Evolutionary conservation across 2,888 invertebrate genomes (phyloP), one percentile per base, ranked within the genome.

Genomic region (Epistrophe eligans): DNA sequence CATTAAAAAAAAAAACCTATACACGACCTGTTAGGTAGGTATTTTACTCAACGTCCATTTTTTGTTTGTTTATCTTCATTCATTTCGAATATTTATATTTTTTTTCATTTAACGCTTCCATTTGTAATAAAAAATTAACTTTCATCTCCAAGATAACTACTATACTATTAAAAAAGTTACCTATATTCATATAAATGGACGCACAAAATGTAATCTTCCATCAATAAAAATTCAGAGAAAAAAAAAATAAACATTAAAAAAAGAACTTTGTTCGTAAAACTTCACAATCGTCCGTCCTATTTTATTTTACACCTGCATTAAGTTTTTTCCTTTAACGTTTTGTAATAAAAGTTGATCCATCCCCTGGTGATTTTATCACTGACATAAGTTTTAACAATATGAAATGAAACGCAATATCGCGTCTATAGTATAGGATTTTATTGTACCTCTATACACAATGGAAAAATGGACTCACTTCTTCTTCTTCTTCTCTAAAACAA

Each of bases 261-360:
- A 40, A 19, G 38, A 58, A 55, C 60, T 76, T 76, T 77, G n/a
- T 71, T 45, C 72, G 43, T 64, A 50, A 84, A 73, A 77, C 60
- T 87, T 55, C 48, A 28, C 48, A 70, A 71, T 74, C 74, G 35
- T 57, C 62, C 66, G n/a, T 55, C 5, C 28, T 19, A 48, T 50
- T n/a, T 67, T 38, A 67, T 71, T 45, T 77, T 60, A 50, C 72
- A 87, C 85, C 79, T 82, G 83, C 64, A 83, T 67, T 67, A 67
- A 50, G 66, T 24, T 50, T 50, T 35, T 19, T 58, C 48, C 57
- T 11, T 32, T 57, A 57, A 45, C 17, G 43, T 48, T 62, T 40
- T 28, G 24, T 48, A 81, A 77, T 77, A 84, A 82, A 85, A 80
- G 52, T 45, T 67, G 67, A 74, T 71, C 55, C 62, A 43, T 50